These are phyloP conservation scores for Lasioglossum baleicum DNA, from an alignment of 1,140 invertebrate genomes.

Conservation along the genomic window DNA sequence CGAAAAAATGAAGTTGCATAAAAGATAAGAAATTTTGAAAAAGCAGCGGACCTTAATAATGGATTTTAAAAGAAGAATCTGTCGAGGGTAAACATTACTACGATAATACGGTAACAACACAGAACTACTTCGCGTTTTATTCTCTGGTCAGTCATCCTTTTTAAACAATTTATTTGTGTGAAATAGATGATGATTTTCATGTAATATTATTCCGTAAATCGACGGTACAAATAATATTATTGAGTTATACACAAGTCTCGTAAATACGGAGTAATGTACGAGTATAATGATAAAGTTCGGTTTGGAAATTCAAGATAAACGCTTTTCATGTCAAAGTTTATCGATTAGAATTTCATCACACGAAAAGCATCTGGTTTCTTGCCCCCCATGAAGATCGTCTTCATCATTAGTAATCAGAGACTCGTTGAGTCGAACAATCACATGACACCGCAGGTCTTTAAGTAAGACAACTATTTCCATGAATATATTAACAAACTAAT, in stretches of 20 bases:
- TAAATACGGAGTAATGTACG: neutral
- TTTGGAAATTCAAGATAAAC: neutral
- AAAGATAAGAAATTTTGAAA: no score
- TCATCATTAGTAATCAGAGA: slow-evolving; percentile 42
- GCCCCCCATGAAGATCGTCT: slow-evolving; percentile 23
- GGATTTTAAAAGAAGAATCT: no score
- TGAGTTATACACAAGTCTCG: neutral
- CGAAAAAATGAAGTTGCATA: no score
- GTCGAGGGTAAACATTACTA: no score
- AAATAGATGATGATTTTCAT: neutral
- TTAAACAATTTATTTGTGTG: no score
- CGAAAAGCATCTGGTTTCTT: slow-evolving; percentile 13
- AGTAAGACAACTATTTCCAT: slow-evolving; percentile 57
- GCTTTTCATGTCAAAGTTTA: slow-evolving; percentile 64
- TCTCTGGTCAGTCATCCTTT: neutral
- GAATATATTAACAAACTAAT: neutral
- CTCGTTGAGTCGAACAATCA: slow-evolving; percentile 14
- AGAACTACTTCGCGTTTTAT: neutral
- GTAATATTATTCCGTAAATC: neutral
- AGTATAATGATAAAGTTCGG: neutral
- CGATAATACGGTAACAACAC: no score
- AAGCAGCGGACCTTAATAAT: no score
- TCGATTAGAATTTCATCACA: slow-evolving; percentile 55
- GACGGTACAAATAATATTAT: neutral
- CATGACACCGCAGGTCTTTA: slow-evolving; percentile 53